Base-by-base conservation (phyloP, 2,888 invertebrate genomes). In the Pollenia angustigena region DNA sequence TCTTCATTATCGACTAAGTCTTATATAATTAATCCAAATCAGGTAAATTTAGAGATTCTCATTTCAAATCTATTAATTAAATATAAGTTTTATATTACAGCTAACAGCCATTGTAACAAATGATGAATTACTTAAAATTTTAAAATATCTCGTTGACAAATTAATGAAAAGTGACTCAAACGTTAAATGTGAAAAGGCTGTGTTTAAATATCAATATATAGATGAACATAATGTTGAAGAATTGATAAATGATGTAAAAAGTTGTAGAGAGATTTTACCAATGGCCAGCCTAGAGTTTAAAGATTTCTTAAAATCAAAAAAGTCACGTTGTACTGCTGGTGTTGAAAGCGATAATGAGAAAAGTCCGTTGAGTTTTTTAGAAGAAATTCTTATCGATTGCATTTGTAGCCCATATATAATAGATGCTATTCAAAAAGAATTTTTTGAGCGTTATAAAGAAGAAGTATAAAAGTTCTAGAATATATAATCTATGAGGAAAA, bases 21-120 rank as follows among this genome's bases (percentile, higher is more conserved):
- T 60, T 92, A 94, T 75, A 90, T 96, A 71, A 92, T 96, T 46
- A 96, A 96, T 93, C 96, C 96, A 48, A 96, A 96, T 93, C 96
- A 96, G 93, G 95, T 95, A 76, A 86, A 64, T 52, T 66, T 23
- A 0, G 6, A 50, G 12, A 2, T 11, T 7, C 40, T 60, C 3
- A 58, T 32, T 11, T 8, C 12, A 32, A 2, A n/a, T 23, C 4
- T 56, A 52, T 52, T 62, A 1, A 1, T 23, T 32, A 32, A 32
- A 62, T 6, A 0, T 23, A n/a, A 9, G 18, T 48, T 64, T 42
- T n/a, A 14, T 18, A 44, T 81, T 68, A 14, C 44, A 89, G 88
- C 52, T 89, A n/a, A 68, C 85, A 62, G 16, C 82, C 40, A 79
- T 90, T 81, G 58, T 88, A 71, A 76, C 88, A 68, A 89, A 89